phyloP scores from a whole-genome alignment of 2,888 invertebrate genomes.

The Lysandra coridon region DNA sequence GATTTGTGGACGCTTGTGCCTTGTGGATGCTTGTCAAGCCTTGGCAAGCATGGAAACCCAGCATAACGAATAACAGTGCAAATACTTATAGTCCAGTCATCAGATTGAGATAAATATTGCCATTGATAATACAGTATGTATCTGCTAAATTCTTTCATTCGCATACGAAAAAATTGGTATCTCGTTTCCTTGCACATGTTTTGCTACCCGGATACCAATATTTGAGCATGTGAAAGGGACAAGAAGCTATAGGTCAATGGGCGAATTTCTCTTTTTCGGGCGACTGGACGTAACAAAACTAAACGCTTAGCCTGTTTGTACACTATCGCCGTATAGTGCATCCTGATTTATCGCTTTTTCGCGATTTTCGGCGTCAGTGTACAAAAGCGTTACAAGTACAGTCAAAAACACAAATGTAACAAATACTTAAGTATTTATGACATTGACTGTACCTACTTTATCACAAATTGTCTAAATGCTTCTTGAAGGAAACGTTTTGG shows the following conservation, averaged over 20 bases:
- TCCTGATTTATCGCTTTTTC: neutral
- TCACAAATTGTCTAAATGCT: conserved; percentile 4
- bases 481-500: neutral
- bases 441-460: neutral
- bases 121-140: too few relatives aligned
- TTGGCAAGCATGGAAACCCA: too few relatives aligned
- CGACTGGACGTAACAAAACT: neutral
- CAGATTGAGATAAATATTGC: too few relatives aligned
- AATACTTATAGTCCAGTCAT: neutral
- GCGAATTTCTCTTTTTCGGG: neutral
- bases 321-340: neutral
- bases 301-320: neutral
- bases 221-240: neutral
- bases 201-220: too few relatives aligned
- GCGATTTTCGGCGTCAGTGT: neutral
- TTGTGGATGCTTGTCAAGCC: too few relatives aligned
- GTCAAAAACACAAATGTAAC: neutral
- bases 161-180: too few relatives aligned
- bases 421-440: neutral
- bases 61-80: neutral
- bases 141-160: too few relatives aligned
- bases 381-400: neutral
- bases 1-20: too few relatives aligned
- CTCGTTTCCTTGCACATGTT: too few relatives aligned
- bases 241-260: neutral